Base-by-base conservation (phyloP, 1,140 invertebrate genomes). In the Scaptomyza montana region DNA sequence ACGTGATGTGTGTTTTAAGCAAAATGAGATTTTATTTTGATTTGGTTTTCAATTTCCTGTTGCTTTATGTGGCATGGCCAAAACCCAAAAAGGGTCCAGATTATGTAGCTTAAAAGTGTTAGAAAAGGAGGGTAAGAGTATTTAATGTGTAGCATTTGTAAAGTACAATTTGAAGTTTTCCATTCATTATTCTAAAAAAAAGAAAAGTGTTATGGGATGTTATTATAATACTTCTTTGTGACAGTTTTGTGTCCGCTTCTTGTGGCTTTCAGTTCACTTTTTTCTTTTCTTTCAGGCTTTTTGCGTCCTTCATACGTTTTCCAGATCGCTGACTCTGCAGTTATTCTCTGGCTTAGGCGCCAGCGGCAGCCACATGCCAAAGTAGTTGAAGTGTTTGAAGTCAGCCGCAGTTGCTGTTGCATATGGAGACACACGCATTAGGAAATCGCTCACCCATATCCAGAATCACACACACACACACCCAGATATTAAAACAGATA, bases 21-120 rank as follows among this genome's bases (percentile, higher is more conserved):
- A 77, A 81, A 74, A 47, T 41, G 51, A 66, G 67, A 68, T 69
- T 66, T 67, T 67, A 74, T 69, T 74, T 80, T 72, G 77, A 78
- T 79, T 80, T 71, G 67, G 16, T 76, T 87, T 86, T 86, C 82
- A 86, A 86, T 86, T 86, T 86, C 81, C 82, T 86, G 75, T 80
- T 85, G 77, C 68, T 64, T 47, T 66, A 10, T 49, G 33, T 9
- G 36, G 13, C 56, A 45, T 39, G 33, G 49, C 53, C 51, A 4
- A 73, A 66, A 62, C 50, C 49, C n/a, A 45, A 36, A 50, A 36
- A 9, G 33, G 33, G 33, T 36, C 12, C 3, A 41, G 10, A 4
- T 2, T 9, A 10, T 41, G 9, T 41, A 12, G 30, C 30, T 33
- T 33, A 33, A 1, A 33, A 25, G 1, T 25, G 30, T 3, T 6